These are phyloP conservation scores for Anguilla pacifica DNA, from an alignment of 2,797 vertebrate genomes.

Conservation along the genomic window DNA sequence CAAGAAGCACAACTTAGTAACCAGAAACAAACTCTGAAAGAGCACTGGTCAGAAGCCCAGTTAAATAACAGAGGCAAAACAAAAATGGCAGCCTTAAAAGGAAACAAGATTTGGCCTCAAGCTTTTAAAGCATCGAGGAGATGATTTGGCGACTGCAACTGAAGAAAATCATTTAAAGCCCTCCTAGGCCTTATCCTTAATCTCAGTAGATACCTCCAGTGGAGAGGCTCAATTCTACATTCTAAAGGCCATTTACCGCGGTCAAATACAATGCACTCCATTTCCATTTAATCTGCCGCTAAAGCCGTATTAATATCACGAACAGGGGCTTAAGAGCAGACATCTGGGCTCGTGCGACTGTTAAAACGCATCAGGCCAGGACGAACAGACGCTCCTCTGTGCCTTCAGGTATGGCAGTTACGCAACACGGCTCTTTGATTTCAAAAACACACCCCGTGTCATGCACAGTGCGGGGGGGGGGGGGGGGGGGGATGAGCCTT, in stretches of 20 bases:
- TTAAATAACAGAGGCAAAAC: neutral
- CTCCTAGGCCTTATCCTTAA: conserved; percentile 1
- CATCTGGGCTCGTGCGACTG: conserved; percentile 25
- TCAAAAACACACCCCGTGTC: neutral
- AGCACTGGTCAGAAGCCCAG: neutral
- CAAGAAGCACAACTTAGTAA: neutral
- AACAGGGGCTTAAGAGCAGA: conserved; percentile 12
- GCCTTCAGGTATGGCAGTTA: neutral
- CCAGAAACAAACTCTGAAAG: neutral
- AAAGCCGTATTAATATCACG: conserved; percentile 25
- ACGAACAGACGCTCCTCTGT: conserved; percentile 1
- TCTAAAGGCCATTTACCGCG: neutral
- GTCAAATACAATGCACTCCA: neutral
- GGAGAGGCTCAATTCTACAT: neutral
- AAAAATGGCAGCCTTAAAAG: neutral
- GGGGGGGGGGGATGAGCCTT: no score
- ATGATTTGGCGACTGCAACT: neutral
- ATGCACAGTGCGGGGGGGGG: neutral
- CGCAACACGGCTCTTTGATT: neutral
- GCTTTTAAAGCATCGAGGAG: neutral
- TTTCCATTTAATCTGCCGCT: conserved; percentile 17
- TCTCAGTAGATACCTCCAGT: neutral
- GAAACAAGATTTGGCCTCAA: neutral
- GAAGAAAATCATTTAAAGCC: neutral
- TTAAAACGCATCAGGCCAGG: neutral